Conservation (phyloP, 2,888 invertebrate genomes). For the Leptarthrus brevirostris region DNA sequence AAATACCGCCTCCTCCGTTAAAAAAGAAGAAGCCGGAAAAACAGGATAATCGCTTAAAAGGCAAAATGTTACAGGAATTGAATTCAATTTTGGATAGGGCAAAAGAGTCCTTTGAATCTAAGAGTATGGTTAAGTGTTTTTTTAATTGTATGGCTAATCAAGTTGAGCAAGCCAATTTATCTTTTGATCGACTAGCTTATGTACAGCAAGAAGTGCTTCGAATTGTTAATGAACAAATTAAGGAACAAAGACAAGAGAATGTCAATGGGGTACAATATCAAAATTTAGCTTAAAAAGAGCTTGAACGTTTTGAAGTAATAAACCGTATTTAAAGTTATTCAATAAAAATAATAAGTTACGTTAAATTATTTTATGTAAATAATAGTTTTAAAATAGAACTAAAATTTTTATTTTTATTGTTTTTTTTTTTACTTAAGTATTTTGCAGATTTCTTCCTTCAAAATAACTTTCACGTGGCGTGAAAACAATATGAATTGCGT, state of each 20-base stretch:
- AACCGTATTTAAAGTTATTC: too few relatives aligned
- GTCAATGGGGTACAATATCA: neutral
- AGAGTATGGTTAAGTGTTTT: slow-evolving; percentile 50
- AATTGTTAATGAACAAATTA: slow-evolving; percentile 31
- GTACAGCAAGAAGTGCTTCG: slow-evolving; percentile 33
- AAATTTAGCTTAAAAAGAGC: neutral
- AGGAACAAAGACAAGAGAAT: neutral
- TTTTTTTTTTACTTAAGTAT: too few relatives aligned
- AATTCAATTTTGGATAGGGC: slow-evolving; percentile 3
- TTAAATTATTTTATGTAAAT: too few relatives aligned
- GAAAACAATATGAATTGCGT: too few relatives aligned
- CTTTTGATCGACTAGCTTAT: slow-evolving; percentile 31
- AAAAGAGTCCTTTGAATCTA: neutral
- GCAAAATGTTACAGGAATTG: neutral
- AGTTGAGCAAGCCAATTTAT: slow-evolving; percentile 37
- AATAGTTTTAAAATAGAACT: too few relatives aligned
- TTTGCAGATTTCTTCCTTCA: too few relatives aligned
- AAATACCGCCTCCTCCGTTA: neutral
- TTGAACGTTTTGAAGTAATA: slow-evolving; percentile 22
- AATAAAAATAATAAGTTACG: too few relatives aligned
- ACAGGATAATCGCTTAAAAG: neutral
- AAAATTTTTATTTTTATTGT: too few relatives aligned
- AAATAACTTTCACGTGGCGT: too few relatives aligned
- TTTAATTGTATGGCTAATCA: slow-evolving; percentile 41
- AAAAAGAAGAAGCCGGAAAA: neutral